These are phyloP conservation scores for Psophia crepitans DNA, from an alignment of 2,113 vertebrate species.

Conservation along the genomic window DNA sequence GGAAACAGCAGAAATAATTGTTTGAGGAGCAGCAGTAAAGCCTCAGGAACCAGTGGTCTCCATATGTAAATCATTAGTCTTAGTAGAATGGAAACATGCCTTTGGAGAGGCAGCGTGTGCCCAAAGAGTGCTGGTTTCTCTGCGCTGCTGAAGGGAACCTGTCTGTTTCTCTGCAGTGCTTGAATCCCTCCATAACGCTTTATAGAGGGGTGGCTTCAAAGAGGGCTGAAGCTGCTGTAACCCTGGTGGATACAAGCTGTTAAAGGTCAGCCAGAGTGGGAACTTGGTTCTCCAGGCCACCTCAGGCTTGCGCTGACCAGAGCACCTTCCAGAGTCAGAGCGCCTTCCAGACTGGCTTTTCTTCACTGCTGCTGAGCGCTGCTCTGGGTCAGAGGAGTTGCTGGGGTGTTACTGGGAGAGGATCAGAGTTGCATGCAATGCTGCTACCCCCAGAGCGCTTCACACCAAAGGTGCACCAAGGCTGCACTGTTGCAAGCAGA, in stretches of 20 bases:
- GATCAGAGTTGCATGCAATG: not conserved
- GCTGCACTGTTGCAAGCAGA: not conserved
- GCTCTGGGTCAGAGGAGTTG: not conserved
- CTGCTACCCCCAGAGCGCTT: not conserved
- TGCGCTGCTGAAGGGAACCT: not conserved
- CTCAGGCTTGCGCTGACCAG: not conserved
- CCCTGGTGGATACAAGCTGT: rapidly evolving
- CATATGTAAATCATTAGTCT: not conserved
- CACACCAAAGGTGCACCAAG: not conserved
- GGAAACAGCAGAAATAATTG: not conserved
- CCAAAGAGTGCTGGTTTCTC: not conserved
- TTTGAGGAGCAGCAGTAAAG: not conserved
- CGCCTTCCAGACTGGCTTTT: not conserved
- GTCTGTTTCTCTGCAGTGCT: not conserved
- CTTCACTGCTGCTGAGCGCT: rapidly evolving
- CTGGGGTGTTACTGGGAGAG: not conserved
- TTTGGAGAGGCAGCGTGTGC: not conserved
- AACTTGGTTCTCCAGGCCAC: not conserved
- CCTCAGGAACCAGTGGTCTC: not conserved
- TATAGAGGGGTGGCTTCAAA: not conserved
- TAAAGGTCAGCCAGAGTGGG: not conserved
- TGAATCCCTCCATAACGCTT: not conserved
- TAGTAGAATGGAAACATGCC: not conserved
- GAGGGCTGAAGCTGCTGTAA: not conserved
- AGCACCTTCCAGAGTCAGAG: not conserved